Conservation (phyloP, 2,888 invertebrate species). For the Chloroclystis v-ata region DNA sequence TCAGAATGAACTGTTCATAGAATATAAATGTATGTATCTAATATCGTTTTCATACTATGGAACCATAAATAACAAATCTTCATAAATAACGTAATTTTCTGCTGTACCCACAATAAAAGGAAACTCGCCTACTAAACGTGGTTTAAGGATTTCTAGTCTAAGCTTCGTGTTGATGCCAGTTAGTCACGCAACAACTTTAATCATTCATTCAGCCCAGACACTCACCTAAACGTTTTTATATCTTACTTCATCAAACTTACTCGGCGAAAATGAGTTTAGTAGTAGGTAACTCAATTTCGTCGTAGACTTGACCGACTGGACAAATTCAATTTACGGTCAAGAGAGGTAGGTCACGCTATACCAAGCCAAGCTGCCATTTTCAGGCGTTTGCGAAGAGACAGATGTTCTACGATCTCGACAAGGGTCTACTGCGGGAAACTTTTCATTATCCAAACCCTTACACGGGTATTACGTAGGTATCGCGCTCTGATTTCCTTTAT, state of each 20-base stretch:
- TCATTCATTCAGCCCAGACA: not conserved
- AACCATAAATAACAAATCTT: too few species aligned
- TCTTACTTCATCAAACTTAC: conserved; percentile 1
- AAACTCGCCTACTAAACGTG: not conserved
- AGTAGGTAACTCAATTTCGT: conserved; percentile 5
- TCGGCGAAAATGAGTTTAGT: conserved; percentile 1
- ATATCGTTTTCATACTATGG: too few species aligned
- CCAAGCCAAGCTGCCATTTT: conserved; percentile 15
- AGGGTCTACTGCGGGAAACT: conserved; percentile 17
- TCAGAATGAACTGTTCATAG: too few species aligned
- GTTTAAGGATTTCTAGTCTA: not conserved
- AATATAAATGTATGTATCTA: too few species aligned
- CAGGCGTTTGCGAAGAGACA: conserved; percentile 15
- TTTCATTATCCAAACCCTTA: conserved; percentile 8
- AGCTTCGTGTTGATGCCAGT: not conserved
- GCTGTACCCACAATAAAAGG: not conserved
- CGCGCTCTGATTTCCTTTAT: not conserved
- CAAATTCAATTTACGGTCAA: conserved; percentile 17
- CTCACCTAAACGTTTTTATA: not conserved
- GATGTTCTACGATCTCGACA: conserved; percentile 18
- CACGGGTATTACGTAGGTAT: not conserved
- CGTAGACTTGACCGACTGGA: conserved; percentile 7
- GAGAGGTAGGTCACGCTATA: not conserved
- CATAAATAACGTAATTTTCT: not conserved
- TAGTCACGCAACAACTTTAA: not conserved